phyloP scores from a whole-genome alignment of 2,797 vertebrate genomes.

The Scleropages formosus region DNA sequence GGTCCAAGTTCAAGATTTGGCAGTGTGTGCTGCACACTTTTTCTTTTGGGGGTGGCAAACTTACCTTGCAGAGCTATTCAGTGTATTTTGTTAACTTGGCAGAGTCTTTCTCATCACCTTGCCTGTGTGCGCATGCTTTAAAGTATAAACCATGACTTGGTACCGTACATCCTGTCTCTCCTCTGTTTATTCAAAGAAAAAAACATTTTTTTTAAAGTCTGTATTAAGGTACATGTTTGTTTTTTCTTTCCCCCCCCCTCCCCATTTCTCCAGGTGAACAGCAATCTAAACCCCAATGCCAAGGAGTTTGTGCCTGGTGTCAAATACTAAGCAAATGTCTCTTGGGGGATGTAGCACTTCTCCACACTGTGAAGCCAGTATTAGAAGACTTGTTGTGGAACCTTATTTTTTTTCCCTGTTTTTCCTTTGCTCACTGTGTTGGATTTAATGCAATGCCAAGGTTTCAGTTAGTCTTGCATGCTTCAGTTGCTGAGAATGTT shows the following conservation, averaged over 20 bases:
- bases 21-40: not conserved
- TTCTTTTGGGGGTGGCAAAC: not conserved
- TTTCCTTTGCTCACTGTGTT: slow-evolving; percentile 73
- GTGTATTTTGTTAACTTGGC: too few relatives aligned
- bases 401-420: slow-evolving; percentile 68
- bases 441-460: slow-evolving; percentile 88
- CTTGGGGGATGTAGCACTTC: slow-evolving; percentile 75
- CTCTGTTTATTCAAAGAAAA: too few relatives aligned
- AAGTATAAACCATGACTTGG: too few relatives aligned
- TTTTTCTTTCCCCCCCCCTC: slow-evolving; percentile 28
- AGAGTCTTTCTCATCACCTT: too few relatives aligned
- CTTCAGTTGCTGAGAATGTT: slow-evolving; percentile 82
- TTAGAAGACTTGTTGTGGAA: slow-evolving; percentile 81
- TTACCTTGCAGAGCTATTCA: too few relatives aligned
- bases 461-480: slow-evolving; percentile 81
- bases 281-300: slow-evolving; percentile 89
- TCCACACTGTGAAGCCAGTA: slow-evolving; percentile 86
- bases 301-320: slow-evolving; percentile 91
- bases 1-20: not conserved
- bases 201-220: too few relatives aligned
- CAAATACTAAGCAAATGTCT: slow-evolving; percentile 77
- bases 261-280: slow-evolving; percentile 73
- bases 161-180: too few relatives aligned
- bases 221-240: not conserved
- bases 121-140: too few relatives aligned